Percentiles rank a stretch among this genome's conserved stretches.
phyloP scores from a whole-genome alignment of 2,113 vertebrate genomes.

The Falcunculus frontatus region DNA sequence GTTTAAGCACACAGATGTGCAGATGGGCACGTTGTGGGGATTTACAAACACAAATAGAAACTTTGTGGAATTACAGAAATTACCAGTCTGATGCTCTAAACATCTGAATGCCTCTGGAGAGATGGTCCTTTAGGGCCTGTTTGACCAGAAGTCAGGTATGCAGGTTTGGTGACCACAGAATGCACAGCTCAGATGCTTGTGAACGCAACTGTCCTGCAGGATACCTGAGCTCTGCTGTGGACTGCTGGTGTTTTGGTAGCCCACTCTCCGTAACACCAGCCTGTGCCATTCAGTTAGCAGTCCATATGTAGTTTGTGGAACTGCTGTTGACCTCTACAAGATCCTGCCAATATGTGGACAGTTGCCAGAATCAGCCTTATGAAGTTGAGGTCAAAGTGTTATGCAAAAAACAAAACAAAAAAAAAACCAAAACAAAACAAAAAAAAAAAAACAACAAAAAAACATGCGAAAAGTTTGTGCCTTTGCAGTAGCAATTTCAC shows the following conservation, averaged over 20 bases:
- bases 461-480: too few relatives aligned
- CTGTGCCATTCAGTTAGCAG: neutral
- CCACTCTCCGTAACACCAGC: neutral
- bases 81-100: neutral
- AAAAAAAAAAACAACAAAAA: too few relatives aligned
- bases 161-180: neutral
- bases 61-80: neutral
- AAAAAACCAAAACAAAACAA: neutral
- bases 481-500: neutral
- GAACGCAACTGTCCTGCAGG: fast-evolving
- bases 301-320: fast-evolving
- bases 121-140: neutral
- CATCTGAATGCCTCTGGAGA: neutral
- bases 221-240: neutral
- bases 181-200: fast-evolving
- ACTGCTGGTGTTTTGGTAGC: neutral
- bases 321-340: neutral
- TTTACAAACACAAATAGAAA: neutral
- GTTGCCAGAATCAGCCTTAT: neutral
- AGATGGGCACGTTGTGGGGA: neutral
- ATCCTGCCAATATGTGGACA: neutral
- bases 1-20: neutral
- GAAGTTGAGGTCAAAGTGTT: neutral
- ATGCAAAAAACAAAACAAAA: neutral
- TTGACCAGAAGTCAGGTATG: neutral